Evolutionary conservation across 2,888 invertebrate genomes (phyloP).

Genomic region (Monoplex corrugatus): DNA sequence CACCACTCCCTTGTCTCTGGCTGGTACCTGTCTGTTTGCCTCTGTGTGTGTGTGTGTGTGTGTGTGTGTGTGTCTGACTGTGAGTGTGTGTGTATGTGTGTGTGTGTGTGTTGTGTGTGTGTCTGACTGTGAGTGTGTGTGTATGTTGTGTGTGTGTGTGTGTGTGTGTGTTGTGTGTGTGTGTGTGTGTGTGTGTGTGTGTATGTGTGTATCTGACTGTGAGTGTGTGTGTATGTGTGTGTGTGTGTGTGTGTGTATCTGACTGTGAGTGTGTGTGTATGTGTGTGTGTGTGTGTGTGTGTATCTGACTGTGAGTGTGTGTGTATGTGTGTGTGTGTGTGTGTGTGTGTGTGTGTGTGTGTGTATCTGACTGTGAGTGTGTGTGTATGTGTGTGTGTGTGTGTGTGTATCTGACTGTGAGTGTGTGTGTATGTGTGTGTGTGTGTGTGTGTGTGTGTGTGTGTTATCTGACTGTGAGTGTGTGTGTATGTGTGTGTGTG

Average conservation of each 20-base stretch:
- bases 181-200: neutral
- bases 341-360: neutral
- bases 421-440: neutral
- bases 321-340: slow-evolving; percentile 7
- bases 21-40: neutral
- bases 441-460: neutral
- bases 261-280: too few relatives aligned
- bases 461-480: neutral
- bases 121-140: neutral
- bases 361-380: neutral
- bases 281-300: too few relatives aligned
- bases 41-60: too few relatives aligned
- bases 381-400: neutral
- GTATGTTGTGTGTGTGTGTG: neutral
- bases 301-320: too few relatives aligned
- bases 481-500: too few relatives aligned
- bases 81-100: neutral
- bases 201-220: too few relatives aligned
- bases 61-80: neutral
- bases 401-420: neutral
- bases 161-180: neutral
- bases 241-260: too few relatives aligned
- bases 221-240: too few relatives aligned
- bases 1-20: neutral
- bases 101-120: neutral